A percentile compares a stretch with the other conserved stretches of the same genome.
These are phyloP conservation scores for Ecliptopera silaceata DNA, from an alignment of 2,888 invertebrate species.

Conservation along the genomic window DNA sequence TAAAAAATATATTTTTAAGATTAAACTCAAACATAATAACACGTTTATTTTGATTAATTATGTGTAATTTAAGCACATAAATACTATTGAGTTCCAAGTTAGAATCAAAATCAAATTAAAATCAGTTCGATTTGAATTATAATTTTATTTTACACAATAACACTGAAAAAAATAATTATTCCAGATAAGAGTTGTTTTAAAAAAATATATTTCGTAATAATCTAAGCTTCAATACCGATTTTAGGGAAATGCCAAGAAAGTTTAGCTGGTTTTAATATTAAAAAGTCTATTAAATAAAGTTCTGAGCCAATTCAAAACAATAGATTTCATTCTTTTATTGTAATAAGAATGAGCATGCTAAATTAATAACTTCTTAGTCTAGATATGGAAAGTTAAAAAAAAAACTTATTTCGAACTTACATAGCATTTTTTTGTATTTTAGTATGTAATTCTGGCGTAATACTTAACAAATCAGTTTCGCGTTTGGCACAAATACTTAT, in stretches of 20 bases:
- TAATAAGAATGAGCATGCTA: too few relatives aligned
- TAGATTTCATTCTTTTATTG: too few relatives aligned
- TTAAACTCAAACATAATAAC: too few relatives aligned
- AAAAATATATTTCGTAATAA: conserved; percentile 38
- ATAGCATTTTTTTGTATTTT: not conserved
- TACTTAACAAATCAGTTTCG: conserved; percentile 5
- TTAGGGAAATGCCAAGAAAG: conserved; percentile 62
- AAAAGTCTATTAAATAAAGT: conserved; percentile 19
- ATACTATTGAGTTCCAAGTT: too few relatives aligned
- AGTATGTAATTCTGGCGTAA: conserved; percentile 13
- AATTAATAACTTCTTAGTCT: too few relatives aligned
- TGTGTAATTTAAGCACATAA: too few relatives aligned
- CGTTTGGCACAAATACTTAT: conserved; percentile 23
- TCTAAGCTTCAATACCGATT: conserved; percentile 71
- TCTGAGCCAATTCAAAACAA: conserved; percentile 20
- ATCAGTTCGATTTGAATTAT: not conserved
- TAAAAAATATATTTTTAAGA: too few relatives aligned
- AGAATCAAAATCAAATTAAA: too few relatives aligned
- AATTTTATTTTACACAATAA: conserved; percentile 20
- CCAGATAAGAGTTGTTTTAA: conserved; percentile 35
- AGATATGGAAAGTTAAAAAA: too few relatives aligned
- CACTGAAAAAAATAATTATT: conserved; percentile 31
- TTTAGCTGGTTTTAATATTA: conserved; percentile 24
- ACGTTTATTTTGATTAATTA: too few relatives aligned
- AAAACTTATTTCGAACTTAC: too few relatives aligned